Evolutionary conservation across 2,797 vertebrate genomes (phyloP), one percentile per base, ranked within the genome.

Genomic region (Rhodeus uyekii): DNA sequence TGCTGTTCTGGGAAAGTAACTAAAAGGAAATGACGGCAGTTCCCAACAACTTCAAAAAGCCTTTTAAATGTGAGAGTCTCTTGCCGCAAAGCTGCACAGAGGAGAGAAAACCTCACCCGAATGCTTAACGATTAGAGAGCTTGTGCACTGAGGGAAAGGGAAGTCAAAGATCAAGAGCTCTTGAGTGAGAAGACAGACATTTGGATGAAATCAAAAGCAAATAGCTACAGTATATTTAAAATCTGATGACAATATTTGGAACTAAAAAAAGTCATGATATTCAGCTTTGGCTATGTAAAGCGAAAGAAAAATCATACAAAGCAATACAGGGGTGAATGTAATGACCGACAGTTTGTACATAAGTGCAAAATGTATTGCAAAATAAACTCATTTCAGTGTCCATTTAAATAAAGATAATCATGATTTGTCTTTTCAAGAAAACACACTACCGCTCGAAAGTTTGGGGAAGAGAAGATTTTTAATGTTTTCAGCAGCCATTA

Each of bases 81-180:
- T 73, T 71, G 60, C 76, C 8, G n/a, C 61, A 63, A 63, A 76
- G 64, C n/a, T 53, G 29, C 48, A 46, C 50, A 0, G 34, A 44
- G 50, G 44, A 63, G 53, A 65, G 22, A 46, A 78, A 78, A 63
- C 69, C 50, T 82, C 69, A 74, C 60, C 46, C 64, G 81, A 69
- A 71, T 63, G 64, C 18, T 80, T 80, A 75, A 83, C 27, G 61
- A 60, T 14, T 14, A 76, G 29, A 46, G 22, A 58, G 42, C 32
- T 60, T 42, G 72, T 61, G 68, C 24, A 60, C 9, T 32, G 38
- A 55, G 46, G 64, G 71, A 67, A 50, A 19, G 42, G n/a, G 75
- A 85, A 50, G 61, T 85, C 42, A 78, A 79, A 85, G 67, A 80
- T 76, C 80, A 82, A 85, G 46, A 75, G 76, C 76, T 32, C 67